These are phyloP conservation scores for Oryzias javanicus DNA, from an alignment of 2,113 vertebrate species.

Conservation along the genomic window DNA sequence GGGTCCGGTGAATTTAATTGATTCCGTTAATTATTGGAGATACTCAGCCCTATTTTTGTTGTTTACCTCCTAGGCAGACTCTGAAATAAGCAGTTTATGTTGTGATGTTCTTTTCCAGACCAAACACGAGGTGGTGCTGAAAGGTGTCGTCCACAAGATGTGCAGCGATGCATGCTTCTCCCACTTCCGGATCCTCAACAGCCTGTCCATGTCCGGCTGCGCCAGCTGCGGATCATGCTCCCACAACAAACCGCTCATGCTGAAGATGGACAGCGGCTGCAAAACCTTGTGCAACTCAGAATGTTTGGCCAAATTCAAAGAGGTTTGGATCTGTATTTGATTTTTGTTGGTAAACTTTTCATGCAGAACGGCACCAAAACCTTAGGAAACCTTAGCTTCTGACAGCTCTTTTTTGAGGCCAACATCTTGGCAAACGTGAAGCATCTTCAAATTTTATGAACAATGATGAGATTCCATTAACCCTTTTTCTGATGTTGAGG, in stretches of 20 bases:
- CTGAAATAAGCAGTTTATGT: neutral
- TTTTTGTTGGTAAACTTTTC: too few relatives aligned
- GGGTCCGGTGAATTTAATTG: too few relatives aligned
- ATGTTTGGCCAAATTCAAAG: slow-evolving; percentile 85
- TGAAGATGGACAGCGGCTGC: slow-evolving; percentile 84
- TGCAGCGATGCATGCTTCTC: slow-evolving; percentile 93
- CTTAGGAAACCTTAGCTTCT: too few relatives aligned
- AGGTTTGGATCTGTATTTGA: slow-evolving; percentile 63
- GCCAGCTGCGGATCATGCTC: slow-evolving; percentile 87
- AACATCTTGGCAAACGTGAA: too few relatives aligned
- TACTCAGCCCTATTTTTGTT: too few relatives aligned
- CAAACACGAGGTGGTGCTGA: slow-evolving; percentile 92
- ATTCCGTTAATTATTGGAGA: too few relatives aligned
- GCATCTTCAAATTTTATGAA: too few relatives aligned
- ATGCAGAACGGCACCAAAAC: too few relatives aligned
- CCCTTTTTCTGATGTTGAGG: too few relatives aligned
- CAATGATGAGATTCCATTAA: too few relatives aligned
- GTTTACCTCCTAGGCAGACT: too few relatives aligned
- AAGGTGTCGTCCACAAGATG: slow-evolving; percentile 87
- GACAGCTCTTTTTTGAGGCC: too few relatives aligned
- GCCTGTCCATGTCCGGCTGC: slow-evolving; percentile 91
- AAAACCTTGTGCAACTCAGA: slow-evolving; percentile 88
- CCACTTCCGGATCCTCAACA: slow-evolving; percentile 88
- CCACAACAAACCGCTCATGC: slow-evolving; percentile 81
- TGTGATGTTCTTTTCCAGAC: slow-evolving; percentile 70